Percentiles rank a stretch among this genome's conserved stretches.
Evolutionary conservation across 2,888 invertebrate species (phyloP).

Genomic region (Linyphia triangularis): DNA sequence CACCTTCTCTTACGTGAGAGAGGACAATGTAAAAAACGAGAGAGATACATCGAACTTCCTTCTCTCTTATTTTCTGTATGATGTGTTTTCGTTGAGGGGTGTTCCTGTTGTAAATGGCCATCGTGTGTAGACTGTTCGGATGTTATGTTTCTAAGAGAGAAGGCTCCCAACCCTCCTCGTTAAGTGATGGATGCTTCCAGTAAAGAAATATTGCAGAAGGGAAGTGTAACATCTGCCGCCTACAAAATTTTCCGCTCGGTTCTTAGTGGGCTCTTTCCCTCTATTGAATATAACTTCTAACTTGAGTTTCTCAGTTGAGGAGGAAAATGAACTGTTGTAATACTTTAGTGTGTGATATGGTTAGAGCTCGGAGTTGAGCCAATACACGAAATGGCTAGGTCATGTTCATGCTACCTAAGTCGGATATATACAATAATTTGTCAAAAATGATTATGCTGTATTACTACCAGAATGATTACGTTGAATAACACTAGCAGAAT

Average conservation of each 20-base stretch:
- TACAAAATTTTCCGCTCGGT: conserved; percentile 9
- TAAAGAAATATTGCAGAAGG: conserved; percentile 2
- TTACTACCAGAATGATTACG: too few species aligned
- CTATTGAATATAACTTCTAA: background rate
- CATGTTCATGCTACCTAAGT: too few species aligned
- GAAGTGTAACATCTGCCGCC: conserved; percentile 16
- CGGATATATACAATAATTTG: too few species aligned
- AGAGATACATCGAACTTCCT: background rate
- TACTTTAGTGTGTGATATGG: too few species aligned
- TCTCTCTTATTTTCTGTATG: background rate
- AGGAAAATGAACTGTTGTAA: background rate
- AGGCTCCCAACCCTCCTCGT: background rate
- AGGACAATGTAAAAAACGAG: too few species aligned
- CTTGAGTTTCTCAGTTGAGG: background rate
- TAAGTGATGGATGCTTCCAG: conserved; percentile 28
- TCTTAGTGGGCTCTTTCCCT: background rate
- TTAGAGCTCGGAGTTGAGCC: too few species aligned
- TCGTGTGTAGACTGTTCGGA: background rate
- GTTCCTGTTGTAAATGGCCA: conserved; percentile 23
- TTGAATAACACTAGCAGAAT: too few species aligned
- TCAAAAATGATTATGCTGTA: too few species aligned
- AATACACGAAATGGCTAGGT: too few species aligned
- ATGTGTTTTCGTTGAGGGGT: conserved; percentile 4
- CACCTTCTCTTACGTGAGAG: too few species aligned
- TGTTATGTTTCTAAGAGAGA: background rate